phyloP scores from a whole-genome alignment of 92 coral and sea anemone species.

The Parazoanthus atlanticus region DNA sequence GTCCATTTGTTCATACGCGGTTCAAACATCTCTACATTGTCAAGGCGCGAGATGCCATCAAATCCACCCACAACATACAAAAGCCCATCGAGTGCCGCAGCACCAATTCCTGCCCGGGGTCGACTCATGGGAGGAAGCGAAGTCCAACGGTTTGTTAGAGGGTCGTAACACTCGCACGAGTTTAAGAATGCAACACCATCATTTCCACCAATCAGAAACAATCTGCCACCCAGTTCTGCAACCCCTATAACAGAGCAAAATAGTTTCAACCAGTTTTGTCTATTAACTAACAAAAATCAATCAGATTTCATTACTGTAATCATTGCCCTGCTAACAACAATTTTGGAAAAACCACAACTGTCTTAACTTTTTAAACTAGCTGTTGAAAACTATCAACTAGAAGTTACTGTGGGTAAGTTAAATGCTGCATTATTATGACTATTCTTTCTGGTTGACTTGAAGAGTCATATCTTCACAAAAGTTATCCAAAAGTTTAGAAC shows the following conservation, averaged over 20 bases:
- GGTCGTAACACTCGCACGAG: constrained; percentile 95
- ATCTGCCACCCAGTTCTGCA: constrained; percentile 93
- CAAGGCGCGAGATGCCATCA: constrained; percentile 95
- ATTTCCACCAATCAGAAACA: constrained; percentile 97
- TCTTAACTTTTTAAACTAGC: too few relatives aligned
- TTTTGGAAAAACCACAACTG: too few relatives aligned
- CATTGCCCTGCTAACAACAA: too few relatives aligned
- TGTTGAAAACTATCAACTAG: too few relatives aligned
- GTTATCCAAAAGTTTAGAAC: too few relatives aligned
- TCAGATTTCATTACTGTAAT: not conserved
- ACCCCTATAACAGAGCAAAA: constrained; percentile 66
- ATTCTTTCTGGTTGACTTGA: too few relatives aligned
- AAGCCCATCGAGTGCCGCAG: constrained; percentile 93
- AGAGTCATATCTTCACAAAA: too few relatives aligned
- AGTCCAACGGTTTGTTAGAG: constrained; percentile 94
- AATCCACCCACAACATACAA: constrained; percentile 97
- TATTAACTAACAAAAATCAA: not conserved
- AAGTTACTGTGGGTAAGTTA: too few relatives aligned
- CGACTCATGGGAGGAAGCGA: constrained; percentile 92
- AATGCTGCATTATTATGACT: too few relatives aligned
- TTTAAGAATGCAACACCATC: constrained; percentile 95
- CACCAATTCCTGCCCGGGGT: constrained; percentile 98
- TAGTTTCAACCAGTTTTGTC: not conserved
- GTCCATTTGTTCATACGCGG: constrained; percentile 97
- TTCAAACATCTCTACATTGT: constrained; percentile 96